phyloP scores from a whole-genome alignment of 2,113 vertebrate species.

The Brachypodius melanocephalos region DNA sequence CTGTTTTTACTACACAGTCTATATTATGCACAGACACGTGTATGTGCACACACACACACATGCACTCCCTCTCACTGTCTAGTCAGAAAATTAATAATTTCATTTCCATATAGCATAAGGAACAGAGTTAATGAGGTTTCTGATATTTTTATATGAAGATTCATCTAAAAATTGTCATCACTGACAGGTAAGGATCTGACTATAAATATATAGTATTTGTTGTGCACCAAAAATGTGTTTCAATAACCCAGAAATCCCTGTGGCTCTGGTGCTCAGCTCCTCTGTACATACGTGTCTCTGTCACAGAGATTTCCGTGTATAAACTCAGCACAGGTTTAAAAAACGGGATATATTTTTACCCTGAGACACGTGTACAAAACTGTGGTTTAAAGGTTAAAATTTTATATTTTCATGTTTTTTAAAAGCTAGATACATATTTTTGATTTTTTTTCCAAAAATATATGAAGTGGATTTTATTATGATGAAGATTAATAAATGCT shows the following conservation, averaged over 20 bases:
- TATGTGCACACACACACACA: fast-evolving
- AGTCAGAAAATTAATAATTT: not conserved
- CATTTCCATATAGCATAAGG: not conserved
- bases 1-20: not conserved
- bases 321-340: not conserved
- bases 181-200: not conserved
- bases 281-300: fast-evolving
- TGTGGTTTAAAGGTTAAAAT: not conserved
- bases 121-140: not conserved
- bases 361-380: fast-evolving
- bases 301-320: not conserved
- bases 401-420: not conserved
- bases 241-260: not conserved
- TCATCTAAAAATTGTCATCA: not conserved
- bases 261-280: not conserved
- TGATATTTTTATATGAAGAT: not conserved
- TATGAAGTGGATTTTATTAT: not conserved
- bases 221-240: not conserved
- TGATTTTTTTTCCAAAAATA: not conserved
- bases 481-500: not conserved
- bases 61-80: not conserved
- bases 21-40: fast-evolving
- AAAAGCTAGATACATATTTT: not conserved
- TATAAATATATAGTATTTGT: not conserved
- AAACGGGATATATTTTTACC: not conserved